Base-by-base conservation (phyloP, 2,113 vertebrate genomes). In the Xenotilapia caudafasciata region DNA sequence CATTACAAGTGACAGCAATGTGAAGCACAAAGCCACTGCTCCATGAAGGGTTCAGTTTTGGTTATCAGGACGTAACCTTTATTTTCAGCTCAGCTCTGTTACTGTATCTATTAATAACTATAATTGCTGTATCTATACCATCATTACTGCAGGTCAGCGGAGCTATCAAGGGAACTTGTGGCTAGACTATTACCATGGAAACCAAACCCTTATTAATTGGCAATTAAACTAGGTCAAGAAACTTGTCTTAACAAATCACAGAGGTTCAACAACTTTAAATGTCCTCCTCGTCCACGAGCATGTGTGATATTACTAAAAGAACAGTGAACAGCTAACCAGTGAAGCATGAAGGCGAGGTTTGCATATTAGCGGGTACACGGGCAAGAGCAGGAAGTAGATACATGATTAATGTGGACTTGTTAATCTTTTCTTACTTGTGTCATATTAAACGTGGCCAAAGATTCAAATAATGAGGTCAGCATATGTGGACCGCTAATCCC, bases 191-290 rank as follows among this genome's bases (percentile, higher is more conserved):
- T 68, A 62, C 89, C 87, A 93, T 93, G 83, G 90, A 80, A 93
- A 93, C 90, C 79, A 73, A 80, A 91, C 83, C 79, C 80, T 70
- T 86, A 91, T 93, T 93, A 94, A 94, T 87, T 93, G 91, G 79
- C 90, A 88, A 90, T 94, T 94, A 92, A 95, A 95, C 90, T 91
- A 82, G 94, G 94, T 94, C 90, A 94, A 73, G 83, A 84, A 91
- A 90, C 80, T 70, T 86, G 80, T 82, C 56, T 86, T 90, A 82
- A 82, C 49, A 42, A 92, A 88, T 40, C 65, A 38, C 21, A 4
- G 38, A 65, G 81, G 86, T 80, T 53, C 85, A 86, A 49, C 53
- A 77, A 83, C n/a, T 79, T 68, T 65, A 80, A 45, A 73, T 62
- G 53, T 15, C 21, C 7, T 83, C 13, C 7, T 3, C 2, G 3